Evolutionary conservation across 1,140 invertebrate genomes (phyloP).

Genomic region (Drosophila sproati): DNA sequence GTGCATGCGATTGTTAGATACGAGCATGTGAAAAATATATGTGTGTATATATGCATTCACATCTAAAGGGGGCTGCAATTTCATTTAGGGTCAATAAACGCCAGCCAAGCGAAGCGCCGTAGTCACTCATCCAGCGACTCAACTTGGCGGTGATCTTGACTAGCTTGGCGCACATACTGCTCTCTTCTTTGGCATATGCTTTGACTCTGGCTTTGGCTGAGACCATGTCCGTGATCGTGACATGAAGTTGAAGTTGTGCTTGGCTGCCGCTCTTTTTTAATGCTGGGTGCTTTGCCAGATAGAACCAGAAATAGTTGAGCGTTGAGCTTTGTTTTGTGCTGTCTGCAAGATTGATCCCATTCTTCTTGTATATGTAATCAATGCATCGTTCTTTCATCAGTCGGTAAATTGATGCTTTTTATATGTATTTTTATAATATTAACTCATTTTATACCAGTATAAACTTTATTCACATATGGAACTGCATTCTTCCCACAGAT

Average conservation of each 20-base stretch:
- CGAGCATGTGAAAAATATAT: slow-evolving; percentile 27
- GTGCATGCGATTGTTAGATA: slow-evolving; percentile 51
- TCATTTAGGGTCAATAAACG: slow-evolving; percentile 81
- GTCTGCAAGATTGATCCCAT: neutral
- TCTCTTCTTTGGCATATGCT: neutral
- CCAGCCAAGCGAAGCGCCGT: slow-evolving; percentile 41
- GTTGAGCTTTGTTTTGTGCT: slow-evolving; percentile 1
- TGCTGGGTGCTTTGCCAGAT: slow-evolving; percentile 17
- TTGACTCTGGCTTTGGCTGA: slow-evolving; percentile 8
- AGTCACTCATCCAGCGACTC: slow-evolving; percentile 40
- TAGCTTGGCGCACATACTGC: slow-evolving; percentile 14
- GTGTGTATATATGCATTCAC: slow-evolving; percentile 1
- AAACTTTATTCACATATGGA: neutral
- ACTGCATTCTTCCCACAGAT: no score
- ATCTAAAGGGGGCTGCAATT: slow-evolving; percentile 38
- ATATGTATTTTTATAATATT: neutral
- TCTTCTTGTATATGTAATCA: neutral
- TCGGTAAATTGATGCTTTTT: neutral
- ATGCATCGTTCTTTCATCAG: neutral
- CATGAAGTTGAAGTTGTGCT: slow-evolving; percentile 35
- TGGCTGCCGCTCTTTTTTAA: slow-evolving; percentile 9
- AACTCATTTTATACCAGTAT: neutral
- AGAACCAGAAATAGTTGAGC: slow-evolving; percentile 13
- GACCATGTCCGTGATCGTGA: slow-evolving; percentile 44
- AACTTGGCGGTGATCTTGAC: slow-evolving; percentile 27